Conservation (phyloP, 2,888 invertebrate species). For the Noctua fimbriata region DNA sequence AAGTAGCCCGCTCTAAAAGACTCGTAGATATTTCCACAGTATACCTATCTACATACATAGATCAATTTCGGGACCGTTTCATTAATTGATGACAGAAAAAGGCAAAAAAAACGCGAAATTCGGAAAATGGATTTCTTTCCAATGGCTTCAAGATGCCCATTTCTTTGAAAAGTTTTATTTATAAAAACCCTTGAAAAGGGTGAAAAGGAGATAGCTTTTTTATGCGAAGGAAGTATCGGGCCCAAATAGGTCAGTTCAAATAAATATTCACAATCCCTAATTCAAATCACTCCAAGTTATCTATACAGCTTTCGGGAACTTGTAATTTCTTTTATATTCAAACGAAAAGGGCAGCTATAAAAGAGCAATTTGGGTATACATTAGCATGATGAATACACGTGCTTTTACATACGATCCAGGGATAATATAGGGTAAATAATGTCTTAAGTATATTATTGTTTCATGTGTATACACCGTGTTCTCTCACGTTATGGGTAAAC, state of each 20-base stretch:
- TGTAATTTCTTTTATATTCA: constrained; percentile 20
- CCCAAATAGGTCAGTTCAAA: constrained; percentile 8
- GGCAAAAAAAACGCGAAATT: background rate
- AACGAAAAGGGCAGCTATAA: constrained; percentile 37
- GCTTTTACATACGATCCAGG: constrained; percentile 25
- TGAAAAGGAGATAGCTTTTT: background rate
- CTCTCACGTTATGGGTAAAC: too few species aligned
- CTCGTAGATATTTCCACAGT: background rate
- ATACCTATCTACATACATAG: background rate
- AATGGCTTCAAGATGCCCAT: too few species aligned
- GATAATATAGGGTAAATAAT: constrained; percentile 43
- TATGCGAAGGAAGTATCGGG: background rate
- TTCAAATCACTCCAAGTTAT: constrained; percentile 34
- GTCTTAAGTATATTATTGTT: background rate
- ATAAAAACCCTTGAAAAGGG: background rate
- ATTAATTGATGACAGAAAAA: background rate
- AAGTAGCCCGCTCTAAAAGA: background rate
- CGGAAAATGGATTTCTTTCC: background rate
- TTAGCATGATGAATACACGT: constrained; percentile 39
- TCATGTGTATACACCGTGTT: background rate
- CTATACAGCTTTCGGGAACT: constrained; percentile 12
- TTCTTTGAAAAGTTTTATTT: constrained; percentile 8
- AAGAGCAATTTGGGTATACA: constrained; percentile 47
- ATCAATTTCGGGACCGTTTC: background rate
- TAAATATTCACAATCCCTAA: constrained; percentile 24